Evolutionary conservation across 2,797 vertebrate species (phyloP).

Genomic region (Mareca penelope): DNA sequence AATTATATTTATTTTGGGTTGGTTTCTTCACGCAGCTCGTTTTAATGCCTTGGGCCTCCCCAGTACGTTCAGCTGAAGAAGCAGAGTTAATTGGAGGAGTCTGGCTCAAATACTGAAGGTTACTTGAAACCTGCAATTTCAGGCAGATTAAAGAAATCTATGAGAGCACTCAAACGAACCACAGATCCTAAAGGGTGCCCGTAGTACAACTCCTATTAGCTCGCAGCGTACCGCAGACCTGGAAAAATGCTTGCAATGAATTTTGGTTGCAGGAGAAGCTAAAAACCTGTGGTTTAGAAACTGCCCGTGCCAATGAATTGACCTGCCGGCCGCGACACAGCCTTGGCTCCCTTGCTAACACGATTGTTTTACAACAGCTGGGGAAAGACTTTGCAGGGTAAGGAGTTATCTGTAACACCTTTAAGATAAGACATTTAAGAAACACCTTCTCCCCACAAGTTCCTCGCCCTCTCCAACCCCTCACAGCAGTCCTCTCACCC

Average conservation of each 20-base stretch:
- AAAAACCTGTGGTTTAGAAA: background rate
- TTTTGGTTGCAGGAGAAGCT: background rate
- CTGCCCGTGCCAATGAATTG: background rate
- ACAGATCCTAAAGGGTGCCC: background rate
- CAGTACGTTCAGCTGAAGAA: background rate
- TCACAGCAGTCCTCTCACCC: background rate
- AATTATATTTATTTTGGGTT: conserved; percentile 26
- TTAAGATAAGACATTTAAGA: background rate
- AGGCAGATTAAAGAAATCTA: conserved; percentile 41
- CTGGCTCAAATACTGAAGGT: conserved; percentile 21
- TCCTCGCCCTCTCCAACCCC: background rate
- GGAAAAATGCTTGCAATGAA: background rate
- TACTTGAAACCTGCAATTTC: conserved; percentile 51
- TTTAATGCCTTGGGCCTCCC: conserved; percentile 20
- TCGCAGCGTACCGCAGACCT: background rate
- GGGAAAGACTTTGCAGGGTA: background rate
- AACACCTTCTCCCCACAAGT: background rate
- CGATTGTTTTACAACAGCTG: background rate
- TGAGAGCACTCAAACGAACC: background rate
- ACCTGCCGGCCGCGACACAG: background rate
- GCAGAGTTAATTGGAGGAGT: conserved; percentile 39
- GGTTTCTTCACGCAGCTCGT: background rate
- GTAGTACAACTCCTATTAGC: background rate
- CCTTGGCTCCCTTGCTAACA: background rate
- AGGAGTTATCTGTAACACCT: background rate